phyloP scores from a whole-genome alignment of 2,797 vertebrate genomes.

The Heterohyrax brucei region DNA sequence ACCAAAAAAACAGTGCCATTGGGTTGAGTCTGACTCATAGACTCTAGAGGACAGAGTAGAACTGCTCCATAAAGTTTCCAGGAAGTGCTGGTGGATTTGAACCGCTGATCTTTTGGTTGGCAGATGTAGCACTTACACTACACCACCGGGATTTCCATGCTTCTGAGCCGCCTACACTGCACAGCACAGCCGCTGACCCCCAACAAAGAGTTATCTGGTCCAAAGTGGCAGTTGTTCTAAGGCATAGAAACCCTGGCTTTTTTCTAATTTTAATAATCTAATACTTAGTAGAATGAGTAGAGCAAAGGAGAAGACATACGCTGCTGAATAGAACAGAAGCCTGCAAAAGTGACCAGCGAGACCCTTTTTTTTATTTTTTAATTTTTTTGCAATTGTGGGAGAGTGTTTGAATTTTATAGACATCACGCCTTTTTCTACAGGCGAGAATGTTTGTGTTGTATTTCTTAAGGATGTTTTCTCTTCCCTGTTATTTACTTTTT shows the following conservation, averaged over 20 bases:
- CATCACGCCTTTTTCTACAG: neutral
- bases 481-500: neutral
- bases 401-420: constrained; percentile 21
- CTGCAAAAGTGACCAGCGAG: rapidly evolving
- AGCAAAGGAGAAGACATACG: neutral
- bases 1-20: no score
- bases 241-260: neutral
- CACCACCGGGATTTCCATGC: neutral
- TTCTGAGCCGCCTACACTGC: neutral
- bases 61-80: no score
- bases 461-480: constrained; percentile 2
- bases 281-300: neutral
- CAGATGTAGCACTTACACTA: no score
- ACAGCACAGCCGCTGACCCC: neutral
- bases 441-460: neutral
- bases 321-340: neutral
- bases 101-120: no score
- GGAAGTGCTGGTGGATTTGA: no score
- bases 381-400: neutral
- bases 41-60: no score
- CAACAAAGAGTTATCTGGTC: neutral
- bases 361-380: neutral
- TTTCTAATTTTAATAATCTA: neutral
- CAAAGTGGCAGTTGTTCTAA: neutral
- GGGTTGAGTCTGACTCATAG: no score